phyloP scores from a whole-genome alignment of 2,113 vertebrate species.

The Eolophus roseicapilla region DNA sequence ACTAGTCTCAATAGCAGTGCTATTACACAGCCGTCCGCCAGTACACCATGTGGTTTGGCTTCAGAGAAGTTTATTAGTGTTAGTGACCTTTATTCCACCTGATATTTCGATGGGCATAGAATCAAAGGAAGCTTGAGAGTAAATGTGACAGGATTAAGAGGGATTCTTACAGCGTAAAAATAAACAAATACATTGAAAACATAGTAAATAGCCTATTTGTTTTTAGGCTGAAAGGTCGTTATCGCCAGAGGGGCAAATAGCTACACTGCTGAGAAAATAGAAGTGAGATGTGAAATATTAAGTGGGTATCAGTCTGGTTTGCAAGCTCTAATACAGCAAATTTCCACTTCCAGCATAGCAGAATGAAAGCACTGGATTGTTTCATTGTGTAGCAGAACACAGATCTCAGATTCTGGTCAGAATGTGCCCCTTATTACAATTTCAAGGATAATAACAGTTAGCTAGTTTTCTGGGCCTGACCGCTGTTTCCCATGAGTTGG shows the following conservation, averaged over 20 bases:
- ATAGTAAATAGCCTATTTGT: constrained; percentile 33
- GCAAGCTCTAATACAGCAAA: background rate
- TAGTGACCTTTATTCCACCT: constrained; percentile 60
- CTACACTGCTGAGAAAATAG: background rate
- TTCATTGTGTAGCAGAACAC: background rate
- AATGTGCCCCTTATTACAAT: background rate
- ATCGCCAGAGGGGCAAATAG: background rate
- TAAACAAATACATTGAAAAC: constrained; percentile 57
- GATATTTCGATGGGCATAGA: constrained; percentile 46
- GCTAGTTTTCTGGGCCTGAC: background rate
- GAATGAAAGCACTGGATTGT: constrained; percentile 20
- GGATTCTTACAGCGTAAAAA: constrained; percentile 49
- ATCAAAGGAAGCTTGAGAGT: constrained; percentile 40
- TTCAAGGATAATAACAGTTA: background rate
- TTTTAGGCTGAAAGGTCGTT: background rate
- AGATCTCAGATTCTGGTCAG: background rate
- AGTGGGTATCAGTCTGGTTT: background rate
- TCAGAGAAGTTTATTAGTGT: constrained; percentile 22
- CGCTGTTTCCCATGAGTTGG: constrained; percentile 16
- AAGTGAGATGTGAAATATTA: constrained; percentile 25
- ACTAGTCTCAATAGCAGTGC: background rate
- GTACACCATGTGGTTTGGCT: constrained; percentile 23
- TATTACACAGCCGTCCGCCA: background rate
- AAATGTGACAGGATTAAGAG: constrained; percentile 50
- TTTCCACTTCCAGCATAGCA: background rate